phyloP scores from a whole-genome alignment of 2,797 vertebrate species.

The Anguilla marmorata region DNA sequence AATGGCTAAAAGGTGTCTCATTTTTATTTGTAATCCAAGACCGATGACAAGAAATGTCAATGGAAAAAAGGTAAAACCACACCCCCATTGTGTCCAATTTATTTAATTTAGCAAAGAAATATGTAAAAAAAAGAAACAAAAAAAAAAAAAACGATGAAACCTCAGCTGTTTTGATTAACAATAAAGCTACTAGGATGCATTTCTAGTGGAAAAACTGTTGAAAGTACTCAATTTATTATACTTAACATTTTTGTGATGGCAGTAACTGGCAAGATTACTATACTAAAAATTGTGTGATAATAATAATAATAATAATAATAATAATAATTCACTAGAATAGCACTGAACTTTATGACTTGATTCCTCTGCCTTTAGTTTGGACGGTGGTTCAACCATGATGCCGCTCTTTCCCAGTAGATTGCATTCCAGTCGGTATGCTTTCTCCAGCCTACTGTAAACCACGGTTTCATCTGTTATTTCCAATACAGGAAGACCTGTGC shows the following conservation, averaged over 20 bases:
- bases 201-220: too few relatives aligned
- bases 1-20: background rate
- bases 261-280: too few relatives aligned
- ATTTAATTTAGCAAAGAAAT: too few relatives aligned
- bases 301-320: background rate
- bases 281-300: too few relatives aligned
- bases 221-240: too few relatives aligned
- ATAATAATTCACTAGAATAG: background rate
- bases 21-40: conserved; percentile 1
- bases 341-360: background rate
- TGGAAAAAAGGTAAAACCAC: background rate
- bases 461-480: background rate
- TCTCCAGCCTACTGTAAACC: background rate
- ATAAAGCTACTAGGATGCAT: too few relatives aligned
- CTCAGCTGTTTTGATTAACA: too few relatives aligned
- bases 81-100: background rate
- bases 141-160: too few relatives aligned
- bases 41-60: background rate
- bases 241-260: too few relatives aligned
- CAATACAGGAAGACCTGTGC: background rate
- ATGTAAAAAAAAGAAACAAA: too few relatives aligned
- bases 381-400: background rate
- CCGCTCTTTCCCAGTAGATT: background rate
- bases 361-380: background rate
- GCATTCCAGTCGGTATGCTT: background rate